A percentile compares a stretch with the other conserved stretches of the same genome.
Conservation (phyloP, 2,113 vertebrate genomes). For the Paralichthys olivaceus region DNA sequence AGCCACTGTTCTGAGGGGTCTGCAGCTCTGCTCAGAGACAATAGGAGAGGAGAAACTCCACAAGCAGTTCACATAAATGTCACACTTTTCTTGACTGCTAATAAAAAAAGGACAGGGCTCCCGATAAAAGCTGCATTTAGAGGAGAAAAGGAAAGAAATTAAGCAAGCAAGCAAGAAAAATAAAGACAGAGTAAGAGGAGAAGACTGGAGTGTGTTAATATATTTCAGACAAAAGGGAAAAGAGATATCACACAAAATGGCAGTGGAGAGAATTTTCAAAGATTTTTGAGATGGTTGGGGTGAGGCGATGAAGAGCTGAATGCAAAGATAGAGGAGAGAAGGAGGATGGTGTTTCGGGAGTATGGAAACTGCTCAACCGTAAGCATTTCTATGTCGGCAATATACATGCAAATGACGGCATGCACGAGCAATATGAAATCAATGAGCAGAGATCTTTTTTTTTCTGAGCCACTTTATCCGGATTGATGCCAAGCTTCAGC, state of each 20-base stretch:
- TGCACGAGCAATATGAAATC: constrained; percentile 62
- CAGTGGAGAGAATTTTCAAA: constrained; percentile 46
- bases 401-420: constrained; percentile 72
- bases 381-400: constrained; percentile 70
- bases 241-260: constrained; percentile 58
- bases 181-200: constrained; percentile 7
- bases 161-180: constrained; percentile 38
- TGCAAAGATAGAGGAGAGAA: constrained; percentile 19
- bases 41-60: constrained; percentile 52
- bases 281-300: constrained; percentile 53
- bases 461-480: constrained; percentile 46
- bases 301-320: constrained; percentile 50
- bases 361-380: constrained; percentile 66
- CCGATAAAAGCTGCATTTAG: constrained; percentile 54
- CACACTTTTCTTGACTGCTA: constrained; percentile 59
- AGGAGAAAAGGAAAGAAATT: constrained; percentile 58
- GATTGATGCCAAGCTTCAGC: constrained; percentile 55
- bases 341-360: constrained; percentile 45
- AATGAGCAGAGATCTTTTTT: constrained; percentile 48
- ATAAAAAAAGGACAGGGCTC: constrained; percentile 55
- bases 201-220: constrained; percentile 50
- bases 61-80: constrained; percentile 65
- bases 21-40: constrained; percentile 60
- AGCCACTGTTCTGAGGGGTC: constrained; percentile 46
- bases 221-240: constrained; percentile 58